Percentiles rank a stretch among this genome's conserved stretches.
Evolutionary conservation across 1,140 invertebrate species (phyloP).

Genomic region (Trissolcus basalis): DNA sequence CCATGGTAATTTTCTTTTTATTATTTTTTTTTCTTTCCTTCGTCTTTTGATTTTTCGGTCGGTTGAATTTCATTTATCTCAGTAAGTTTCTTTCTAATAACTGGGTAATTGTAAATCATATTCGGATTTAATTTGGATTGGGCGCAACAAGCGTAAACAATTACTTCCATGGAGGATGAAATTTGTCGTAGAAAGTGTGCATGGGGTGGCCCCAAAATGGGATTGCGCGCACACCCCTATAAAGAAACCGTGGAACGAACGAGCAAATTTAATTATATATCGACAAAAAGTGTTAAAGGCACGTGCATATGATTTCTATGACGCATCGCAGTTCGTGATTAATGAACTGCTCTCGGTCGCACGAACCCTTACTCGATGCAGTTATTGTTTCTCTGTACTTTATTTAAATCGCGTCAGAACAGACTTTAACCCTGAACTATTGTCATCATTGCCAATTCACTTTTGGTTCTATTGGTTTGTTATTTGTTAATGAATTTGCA

Average conservation of each 20-base stretch:
- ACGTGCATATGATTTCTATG: conserved; percentile 55
- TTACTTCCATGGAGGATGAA: conserved; percentile 1
- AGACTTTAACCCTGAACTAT: conserved; percentile 13
- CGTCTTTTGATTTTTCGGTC: too few relatives aligned
- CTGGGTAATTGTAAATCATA: too few relatives aligned
- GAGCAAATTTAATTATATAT: conserved; percentile 48
- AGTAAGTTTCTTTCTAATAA: too few relatives aligned
- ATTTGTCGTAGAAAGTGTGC: conserved; percentile 28
- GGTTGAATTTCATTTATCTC: too few relatives aligned
- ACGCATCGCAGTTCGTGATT: conserved; percentile 43
- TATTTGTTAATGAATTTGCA: too few relatives aligned
- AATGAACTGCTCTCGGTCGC: conserved; percentile 37
- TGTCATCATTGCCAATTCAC: conserved; percentile 5
- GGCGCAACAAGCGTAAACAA: too few relatives aligned
- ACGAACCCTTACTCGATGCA: conserved; percentile 27
- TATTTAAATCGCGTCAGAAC: conserved; percentile 22
- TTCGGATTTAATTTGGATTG: too few relatives aligned
- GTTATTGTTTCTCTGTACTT: conserved; percentile 29
- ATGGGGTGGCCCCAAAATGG: conserved; percentile 15
- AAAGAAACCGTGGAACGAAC: conserved; percentile 31
- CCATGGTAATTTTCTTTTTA: too few relatives aligned
- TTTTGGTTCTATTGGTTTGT: not conserved
- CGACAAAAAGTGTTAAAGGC: conserved; percentile 52
- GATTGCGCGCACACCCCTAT: conserved; percentile 14
- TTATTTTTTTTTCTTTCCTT: too few relatives aligned